These are phyloP conservation scores for Trematomus bernacchii DNA, from an alignment of 2,797 vertebrate genomes.

Conservation along the genomic window DNA sequence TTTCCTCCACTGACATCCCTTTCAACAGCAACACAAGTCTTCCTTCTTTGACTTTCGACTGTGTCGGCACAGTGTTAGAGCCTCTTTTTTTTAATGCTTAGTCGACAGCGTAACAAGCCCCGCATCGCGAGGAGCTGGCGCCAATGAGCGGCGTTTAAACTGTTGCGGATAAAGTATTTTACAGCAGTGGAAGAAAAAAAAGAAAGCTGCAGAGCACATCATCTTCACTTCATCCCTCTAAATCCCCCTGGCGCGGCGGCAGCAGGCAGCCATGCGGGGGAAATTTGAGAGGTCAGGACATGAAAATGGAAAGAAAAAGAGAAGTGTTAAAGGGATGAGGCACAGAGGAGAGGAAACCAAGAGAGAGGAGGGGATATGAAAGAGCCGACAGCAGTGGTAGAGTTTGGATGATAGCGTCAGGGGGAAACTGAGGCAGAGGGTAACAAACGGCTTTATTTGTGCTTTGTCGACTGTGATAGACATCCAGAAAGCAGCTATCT, in stretches of 20 bases:
- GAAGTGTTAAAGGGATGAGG: conserved; percentile 50
- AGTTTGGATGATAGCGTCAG: conserved; percentile 55
- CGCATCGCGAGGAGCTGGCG: conserved; percentile 49
- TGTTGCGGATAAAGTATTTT: conserved; percentile 65
- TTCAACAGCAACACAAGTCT: conserved; percentile 57
- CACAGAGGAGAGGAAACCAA: conserved; percentile 44
- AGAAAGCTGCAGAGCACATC: conserved; percentile 73
- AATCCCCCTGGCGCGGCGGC: conserved; percentile 64
- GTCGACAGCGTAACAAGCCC: conserved; percentile 55
- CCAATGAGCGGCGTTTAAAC: conserved; percentile 57
- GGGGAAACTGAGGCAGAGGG: conserved; percentile 65
- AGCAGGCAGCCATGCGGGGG: conserved; percentile 55
- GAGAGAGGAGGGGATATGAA: conserved; percentile 35
- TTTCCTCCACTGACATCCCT: conserved; percentile 58
- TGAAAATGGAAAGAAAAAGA: conserved; percentile 55
- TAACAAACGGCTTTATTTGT: conserved; percentile 76
- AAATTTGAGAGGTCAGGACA: conserved; percentile 74
- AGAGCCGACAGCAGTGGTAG: conserved; percentile 28
- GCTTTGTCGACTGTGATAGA: conserved; percentile 55
- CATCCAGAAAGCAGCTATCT: conserved; percentile 29
- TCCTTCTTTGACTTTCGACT: conserved; percentile 56
- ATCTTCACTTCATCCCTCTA: conserved; percentile 72
- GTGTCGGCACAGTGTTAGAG: conserved; percentile 24
- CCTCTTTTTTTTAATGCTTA: conserved; percentile 46
- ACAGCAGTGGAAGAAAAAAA: conserved; percentile 11